Percentiles rank a stretch among this genome's conserved stretches.
Evolutionary conservation across 1,140 invertebrate species (phyloP).

Genomic region (Homalodisca vitripennis): DNA sequence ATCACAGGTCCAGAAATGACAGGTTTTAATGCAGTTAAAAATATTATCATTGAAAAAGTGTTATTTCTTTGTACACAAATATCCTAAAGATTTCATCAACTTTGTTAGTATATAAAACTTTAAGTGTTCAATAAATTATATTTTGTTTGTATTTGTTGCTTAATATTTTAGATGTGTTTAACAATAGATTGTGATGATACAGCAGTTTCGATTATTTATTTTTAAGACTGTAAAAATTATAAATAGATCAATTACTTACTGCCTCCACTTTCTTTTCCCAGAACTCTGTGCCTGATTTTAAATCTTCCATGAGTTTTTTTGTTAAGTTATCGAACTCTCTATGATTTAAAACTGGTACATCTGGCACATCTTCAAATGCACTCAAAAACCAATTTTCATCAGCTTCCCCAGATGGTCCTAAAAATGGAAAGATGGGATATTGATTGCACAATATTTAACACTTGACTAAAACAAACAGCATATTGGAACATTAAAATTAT

Average conservation of each 20-base stretch:
- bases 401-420: conserved; percentile 62
- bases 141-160: neutral
- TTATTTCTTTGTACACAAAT: no score
- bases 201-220: no score
- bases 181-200: neutral
- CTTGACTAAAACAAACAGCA: neutral
- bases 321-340: conserved; percentile 83
- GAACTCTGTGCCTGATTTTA: conserved; percentile 79
- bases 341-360: conserved; percentile 49
- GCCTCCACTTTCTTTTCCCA: conserved; percentile 92
- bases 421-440: neutral
- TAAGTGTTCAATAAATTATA: no score
- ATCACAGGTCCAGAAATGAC: no score
- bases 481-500: neutral
- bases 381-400: conserved; percentile 86
- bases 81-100: no score
- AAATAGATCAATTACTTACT: conserved; percentile 61
- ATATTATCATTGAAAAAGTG: no score
- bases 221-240: no score
- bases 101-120: no score
- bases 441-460: neutral
- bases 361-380: conserved; percentile 81
- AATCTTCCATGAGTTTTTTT: conserved; percentile 67
- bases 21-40: no score
- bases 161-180: neutral